Evolutionary conservation across 2,113 vertebrate species (phyloP).

Genomic region (rabbit (Oryctolagus cuniculus)): mOryCun1.1 NC_091436.1:168539001-168539500

Average conservation of each 20-base stretch:
- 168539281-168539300: slow-evolving; percentile 82
- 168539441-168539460: slow-evolving; percentile 82
- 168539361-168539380: slow-evolving; percentile 80
- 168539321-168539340: slow-evolving; percentile 84
- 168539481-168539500: slow-evolving; percentile 68
- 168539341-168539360: slow-evolving; percentile 81
- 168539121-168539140: slow-evolving; percentile 56
- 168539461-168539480: slow-evolving; percentile 42
- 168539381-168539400: slow-evolving; percentile 83
- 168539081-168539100: slow-evolving; percentile 61
- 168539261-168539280: slow-evolving; percentile 89
- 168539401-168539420: slow-evolving; percentile 82
- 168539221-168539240: slow-evolving; percentile 87
- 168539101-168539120: slow-evolving; percentile 59
- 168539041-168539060: neutral
- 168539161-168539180: slow-evolving; percentile 76
- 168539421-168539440: slow-evolving; percentile 78
- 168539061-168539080: neutral
- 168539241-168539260: slow-evolving; percentile 85
- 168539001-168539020: neutral
- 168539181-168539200: slow-evolving; percentile 84
- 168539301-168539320: slow-evolving; percentile 83
- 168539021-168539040: neutral
- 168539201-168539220: slow-evolving; percentile 88
- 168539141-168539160: slow-evolving; percentile 70